Conservation (phyloP, 2,113 vertebrate genomes). For the Leptobrachium ailaonicum region DNA sequence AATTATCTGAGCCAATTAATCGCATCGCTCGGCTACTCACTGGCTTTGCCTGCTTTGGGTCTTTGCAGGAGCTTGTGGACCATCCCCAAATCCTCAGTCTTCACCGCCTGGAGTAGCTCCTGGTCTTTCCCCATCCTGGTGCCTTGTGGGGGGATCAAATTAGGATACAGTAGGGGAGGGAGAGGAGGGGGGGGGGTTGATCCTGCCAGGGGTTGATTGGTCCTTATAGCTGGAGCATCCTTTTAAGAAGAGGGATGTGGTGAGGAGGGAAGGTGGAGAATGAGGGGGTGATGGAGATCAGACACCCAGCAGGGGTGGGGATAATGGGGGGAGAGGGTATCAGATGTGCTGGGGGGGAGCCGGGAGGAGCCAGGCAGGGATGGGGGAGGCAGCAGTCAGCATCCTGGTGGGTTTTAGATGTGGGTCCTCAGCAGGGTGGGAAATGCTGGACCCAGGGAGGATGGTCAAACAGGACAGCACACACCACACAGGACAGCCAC, state of each 20-base stretch:
- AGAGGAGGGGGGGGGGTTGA: constrained; percentile 44
- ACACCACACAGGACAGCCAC: too few relatives aligned
- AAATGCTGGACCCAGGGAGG: constrained; percentile 18
- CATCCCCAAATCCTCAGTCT: constrained; percentile 91
- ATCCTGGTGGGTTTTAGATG: constrained; percentile 17
- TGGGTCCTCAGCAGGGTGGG: constrained; percentile 6
- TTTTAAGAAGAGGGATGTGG: not conserved
- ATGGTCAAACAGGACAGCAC: not conserved
- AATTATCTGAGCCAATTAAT: constrained; percentile 33
- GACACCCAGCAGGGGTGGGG: constrained; percentile 25
- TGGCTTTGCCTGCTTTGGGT: constrained; percentile 92
- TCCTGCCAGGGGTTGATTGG: constrained; percentile 25
- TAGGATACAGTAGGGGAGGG: not conserved
- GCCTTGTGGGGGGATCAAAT: constrained; percentile 6
- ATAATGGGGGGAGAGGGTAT: constrained; percentile 48
- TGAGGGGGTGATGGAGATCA: constrained; percentile 24
- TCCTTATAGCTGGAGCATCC: constrained; percentile 38
- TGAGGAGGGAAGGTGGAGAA: constrained; percentile 2
- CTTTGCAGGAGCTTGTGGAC: constrained; percentile 96
- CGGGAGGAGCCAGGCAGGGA: constrained; percentile 35
- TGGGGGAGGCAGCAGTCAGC: constrained; percentile 18
- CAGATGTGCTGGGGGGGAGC: constrained; percentile 55
- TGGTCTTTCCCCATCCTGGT: constrained; percentile 94
- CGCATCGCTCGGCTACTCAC: constrained; percentile 71
- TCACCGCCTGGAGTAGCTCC: constrained; percentile 95